Percentiles rank a stretch among this genome's conserved stretches.
These are phyloP conservation scores for Petrocephalus zakoni DNA, from an alignment of 2,113 vertebrate genomes.

Conservation along the genomic window DNA sequence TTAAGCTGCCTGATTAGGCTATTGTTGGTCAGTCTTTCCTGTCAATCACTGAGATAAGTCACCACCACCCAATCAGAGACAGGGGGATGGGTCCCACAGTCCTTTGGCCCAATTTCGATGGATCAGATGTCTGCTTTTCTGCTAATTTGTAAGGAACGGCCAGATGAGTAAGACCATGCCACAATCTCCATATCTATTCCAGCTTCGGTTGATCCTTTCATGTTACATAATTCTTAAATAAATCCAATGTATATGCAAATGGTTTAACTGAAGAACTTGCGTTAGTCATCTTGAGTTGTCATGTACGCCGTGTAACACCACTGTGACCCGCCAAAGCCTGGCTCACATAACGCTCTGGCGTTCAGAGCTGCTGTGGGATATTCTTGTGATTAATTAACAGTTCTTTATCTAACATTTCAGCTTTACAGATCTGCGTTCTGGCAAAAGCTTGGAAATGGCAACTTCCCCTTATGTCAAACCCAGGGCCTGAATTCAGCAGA, in stretches of 20 bases:
- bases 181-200: not conserved
- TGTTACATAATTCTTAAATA: not conserved
- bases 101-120: not conserved
- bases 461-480: not conserved
- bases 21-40: not conserved
- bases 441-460: constrained; percentile 2
- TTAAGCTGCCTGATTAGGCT: not conserved
- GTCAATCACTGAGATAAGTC: not conserved
- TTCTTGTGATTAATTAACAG: constrained; percentile 32
- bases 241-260: not conserved
- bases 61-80: not conserved
- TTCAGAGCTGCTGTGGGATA: constrained; percentile 11
- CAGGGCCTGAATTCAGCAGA: constrained; percentile 12
- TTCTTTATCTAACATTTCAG: constrained; percentile 25
- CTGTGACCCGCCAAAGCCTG: not conserved
- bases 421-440: constrained; percentile 24
- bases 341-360: constrained; percentile 17
- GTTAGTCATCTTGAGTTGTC: not conserved
- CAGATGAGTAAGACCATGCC: not conserved
- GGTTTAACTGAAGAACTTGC: not conserved
- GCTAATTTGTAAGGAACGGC: not conserved
- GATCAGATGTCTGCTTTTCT: not conserved
- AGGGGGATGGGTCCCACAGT: not conserved
- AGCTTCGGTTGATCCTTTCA: not conserved
- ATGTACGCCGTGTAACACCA: not conserved